Evolutionary conservation across 2,888 invertebrate species (phyloP), one percentile per base, ranked within the genome.

Genomic region (Phytoseiulus persimilis): DNA sequence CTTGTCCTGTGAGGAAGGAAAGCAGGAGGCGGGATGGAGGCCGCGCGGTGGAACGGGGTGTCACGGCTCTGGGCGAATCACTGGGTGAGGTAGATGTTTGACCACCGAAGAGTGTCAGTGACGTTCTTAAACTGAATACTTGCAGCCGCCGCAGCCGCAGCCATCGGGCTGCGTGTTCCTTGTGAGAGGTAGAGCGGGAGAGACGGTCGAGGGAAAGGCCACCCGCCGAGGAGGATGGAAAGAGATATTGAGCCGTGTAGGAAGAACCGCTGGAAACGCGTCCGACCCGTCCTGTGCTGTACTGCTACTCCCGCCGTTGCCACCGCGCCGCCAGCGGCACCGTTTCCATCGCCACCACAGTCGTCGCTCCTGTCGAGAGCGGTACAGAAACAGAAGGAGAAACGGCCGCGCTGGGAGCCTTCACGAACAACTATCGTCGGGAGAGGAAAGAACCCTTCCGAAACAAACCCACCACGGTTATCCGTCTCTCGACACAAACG

Each of bases 61-160:
- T 65, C 28, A 65, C 65, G 65, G 65, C 65, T 65, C 23, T 28
- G 65, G 65, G 65, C 2, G 65, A 65, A 65, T 65, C 65, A 65
- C 65, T 28, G 65, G 18, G 65, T 65, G 65, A 65, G 65, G 65
- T 65, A 65, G 65, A 65, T 65, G 65, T 65, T 18, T 28, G 65
- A 65, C 65, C 65, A 65, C 65, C 65, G 65, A 65, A 65, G 65
- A 65, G 65, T 65, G 65, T 65, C 65, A 65, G 65, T 65, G 65
- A 11, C 65, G 65, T 14, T 65, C 65, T 65, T 65, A 65, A 65
- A 65, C 65, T 65, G 65, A 65, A 65, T 65, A 65, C 65, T 65
- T 65, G 65, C 65, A 65, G 65, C 65, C 65, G 65, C 65, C 14
- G 65, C 65, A 28, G 65, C 65, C 1, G 65, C 65, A 65, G 65